Base-by-base conservation (phyloP, 1,140 invertebrate species). In the Lucilia sericata region DNA sequence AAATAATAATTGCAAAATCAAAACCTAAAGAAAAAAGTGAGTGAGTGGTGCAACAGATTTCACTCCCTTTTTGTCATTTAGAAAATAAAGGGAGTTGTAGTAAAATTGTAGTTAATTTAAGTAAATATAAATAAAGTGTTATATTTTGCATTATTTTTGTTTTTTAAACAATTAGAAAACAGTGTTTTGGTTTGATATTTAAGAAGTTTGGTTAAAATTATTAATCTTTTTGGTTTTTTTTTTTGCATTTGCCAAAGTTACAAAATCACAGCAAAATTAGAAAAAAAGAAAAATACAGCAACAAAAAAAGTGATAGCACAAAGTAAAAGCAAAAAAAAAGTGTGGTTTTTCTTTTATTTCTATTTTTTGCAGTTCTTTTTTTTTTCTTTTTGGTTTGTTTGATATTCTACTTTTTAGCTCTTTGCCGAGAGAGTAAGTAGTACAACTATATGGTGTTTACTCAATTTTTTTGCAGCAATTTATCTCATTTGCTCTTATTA, bases 311-410 rank as follows among this genome's bases (percentile, higher is more conserved):
- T 80, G 76, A 80, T 21, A 80, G 42, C 42, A 19, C 42, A 80
- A 78, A 49, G 47, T 80, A 80, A 80, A 42, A 42, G 17, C 36
- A 78, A 78, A 42, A n/a, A 78, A 78, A 78, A 47, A 78, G 75
- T 78, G 75, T 78, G 75, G 75, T 78, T 78, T 78, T 47, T 80
- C 47, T 78, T 80, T 80, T n/a, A 36, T 36, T 36, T 49, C 21
- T 80, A 47, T 80, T 80, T 25, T 80, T 34, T 51, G 42, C 76
- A 49, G 49, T 12, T 21, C 21, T 19, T 80, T 80, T 42, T 76
- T 14, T 30, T 30, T 30, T 30, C 25, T 30, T 30, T 30, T 30
- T 30, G 25, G 3, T 78, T 42, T 78, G 17, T 78, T 78, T 47
- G 75, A 14, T 8, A 78, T 8, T 17, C 75, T 10, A 47, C 4